These are phyloP conservation scores for Paramacrobiotus metropolitanus DNA, from an alignment of 1,140 invertebrate genomes.

Conservation along the genomic window DNA sequence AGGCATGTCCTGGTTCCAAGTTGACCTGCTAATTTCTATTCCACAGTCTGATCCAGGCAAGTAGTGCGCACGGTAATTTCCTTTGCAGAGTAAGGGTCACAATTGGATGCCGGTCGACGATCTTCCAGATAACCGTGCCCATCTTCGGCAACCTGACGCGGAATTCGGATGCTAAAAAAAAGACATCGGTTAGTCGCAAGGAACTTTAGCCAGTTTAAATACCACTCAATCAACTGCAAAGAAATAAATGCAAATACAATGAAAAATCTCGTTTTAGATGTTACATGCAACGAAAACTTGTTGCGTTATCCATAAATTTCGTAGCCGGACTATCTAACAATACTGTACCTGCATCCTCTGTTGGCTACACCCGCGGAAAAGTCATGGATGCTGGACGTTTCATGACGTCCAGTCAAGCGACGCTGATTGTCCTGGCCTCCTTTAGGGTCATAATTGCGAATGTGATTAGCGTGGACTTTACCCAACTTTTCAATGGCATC, in stretches of 20 bases:
- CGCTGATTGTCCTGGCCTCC: slow-evolving; percentile 56
- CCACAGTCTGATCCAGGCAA: slow-evolving; percentile 25
- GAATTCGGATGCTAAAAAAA: slow-evolving; percentile 44
- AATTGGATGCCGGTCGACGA: slow-evolving; percentile 71
- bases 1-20: too few relatives aligned
- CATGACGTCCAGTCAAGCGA: slow-evolving; percentile 57
- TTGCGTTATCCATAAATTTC: too few relatives aligned
- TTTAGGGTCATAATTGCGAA: slow-evolving; percentile 63
- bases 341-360: slow-evolving; percentile 31
- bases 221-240: too few relatives aligned
- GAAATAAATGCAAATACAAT: too few relatives aligned
- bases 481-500: slow-evolving; percentile 44
- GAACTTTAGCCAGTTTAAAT: too few relatives aligned
- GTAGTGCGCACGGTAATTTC: slow-evolving; percentile 36
- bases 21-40: too few relatives aligned
- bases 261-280: too few relatives aligned
- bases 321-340: too few relatives aligned
- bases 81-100: slow-evolving; percentile 73
- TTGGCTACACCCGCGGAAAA: slow-evolving; percentile 54
- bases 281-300: too few relatives aligned
- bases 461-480: slow-evolving; percentile 57
- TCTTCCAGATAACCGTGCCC: slow-evolving; percentile 80
- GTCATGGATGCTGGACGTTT: slow-evolving; percentile 59
- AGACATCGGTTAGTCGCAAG: not conserved
- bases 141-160: slow-evolving; percentile 47